Evolutionary conservation across 2,113 vertebrate genomes (phyloP).

Genomic region (Prietella phreatophila): DNA sequence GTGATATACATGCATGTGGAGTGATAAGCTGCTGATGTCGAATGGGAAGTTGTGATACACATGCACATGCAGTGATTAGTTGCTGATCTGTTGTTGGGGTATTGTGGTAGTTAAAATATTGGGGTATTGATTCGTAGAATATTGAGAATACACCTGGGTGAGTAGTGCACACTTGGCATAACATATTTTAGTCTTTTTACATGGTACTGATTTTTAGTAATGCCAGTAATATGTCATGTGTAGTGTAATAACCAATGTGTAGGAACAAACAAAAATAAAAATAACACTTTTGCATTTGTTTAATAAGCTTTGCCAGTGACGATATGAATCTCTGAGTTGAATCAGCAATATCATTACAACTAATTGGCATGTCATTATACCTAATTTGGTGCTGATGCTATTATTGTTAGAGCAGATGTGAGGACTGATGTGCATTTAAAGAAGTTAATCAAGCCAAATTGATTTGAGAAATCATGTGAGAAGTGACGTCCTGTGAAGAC

Average conservation of each 20-base stretch:
- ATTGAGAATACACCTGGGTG: not conserved
- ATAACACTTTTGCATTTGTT: not conserved
- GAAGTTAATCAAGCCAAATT: not conserved
- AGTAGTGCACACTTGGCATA: not conserved
- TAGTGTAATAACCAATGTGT: not conserved
- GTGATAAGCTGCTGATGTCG: slow-evolving; percentile 5
- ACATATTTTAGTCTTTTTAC: not conserved
- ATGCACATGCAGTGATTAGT: not conserved
- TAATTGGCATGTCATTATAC: not conserved
- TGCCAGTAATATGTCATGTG: not conserved
- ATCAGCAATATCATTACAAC: not conserved
- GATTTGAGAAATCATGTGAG: not conserved
- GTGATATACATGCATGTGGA: not conserved
- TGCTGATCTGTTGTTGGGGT: not conserved
- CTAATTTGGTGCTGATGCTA: not conserved
- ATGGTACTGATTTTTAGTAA: not conserved
- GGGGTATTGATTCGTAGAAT: not conserved
- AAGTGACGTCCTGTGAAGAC: not conserved
- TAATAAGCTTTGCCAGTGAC: not conserved
- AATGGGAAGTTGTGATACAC: not conserved
- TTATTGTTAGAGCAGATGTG: too few relatives aligned
- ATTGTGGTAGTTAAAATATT: not conserved
- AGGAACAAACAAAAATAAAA: not conserved
- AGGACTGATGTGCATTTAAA: not conserved
- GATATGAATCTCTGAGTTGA: not conserved